phyloP scores from a whole-genome alignment of 2,113 vertebrate species.

The Pseudorectes ferrugineus region DNA sequence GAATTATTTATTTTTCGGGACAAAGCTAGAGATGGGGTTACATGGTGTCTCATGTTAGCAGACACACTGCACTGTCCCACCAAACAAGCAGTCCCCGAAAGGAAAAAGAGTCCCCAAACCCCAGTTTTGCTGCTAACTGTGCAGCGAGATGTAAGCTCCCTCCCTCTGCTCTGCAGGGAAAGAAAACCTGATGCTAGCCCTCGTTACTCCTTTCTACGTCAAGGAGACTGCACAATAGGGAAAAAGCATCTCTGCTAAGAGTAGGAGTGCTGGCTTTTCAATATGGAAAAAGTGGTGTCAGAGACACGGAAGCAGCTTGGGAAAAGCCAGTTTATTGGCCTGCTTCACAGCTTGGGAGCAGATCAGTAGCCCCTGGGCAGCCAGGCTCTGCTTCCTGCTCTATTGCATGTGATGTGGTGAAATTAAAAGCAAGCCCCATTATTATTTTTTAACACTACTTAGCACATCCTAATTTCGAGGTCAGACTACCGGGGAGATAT shows the following conservation, averaged over 20 bases:
- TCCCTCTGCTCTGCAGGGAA: neutral
- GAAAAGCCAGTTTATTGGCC: neutral
- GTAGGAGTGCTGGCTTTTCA: neutral
- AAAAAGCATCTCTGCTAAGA: neutral
- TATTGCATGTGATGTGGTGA: neutral
- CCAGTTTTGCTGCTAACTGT: neutral
- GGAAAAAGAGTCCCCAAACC: accelerated
- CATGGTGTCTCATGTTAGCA: neutral
- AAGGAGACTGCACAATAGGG: neutral
- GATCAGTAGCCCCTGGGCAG: neutral
- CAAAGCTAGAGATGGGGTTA: neutral
- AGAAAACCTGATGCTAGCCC: neutral
- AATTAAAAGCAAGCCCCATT: neutral
- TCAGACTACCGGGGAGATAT: neutral
- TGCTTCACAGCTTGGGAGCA: neutral
- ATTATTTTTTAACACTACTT: neutral
- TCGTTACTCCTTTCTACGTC: neutral
- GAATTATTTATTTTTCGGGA: neutral
- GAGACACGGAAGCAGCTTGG: neutral
- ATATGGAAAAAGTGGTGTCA: neutral
- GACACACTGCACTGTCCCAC: neutral
- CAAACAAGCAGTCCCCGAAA: neutral
- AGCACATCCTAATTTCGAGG: neutral
- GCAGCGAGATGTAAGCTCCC: neutral
- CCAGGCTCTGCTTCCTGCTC: neutral